Evolutionary conservation across 2,888 invertebrate genomes (phyloP), one percentile per base, ranked within the genome.

Genomic region (Callinectes sapidus): DNA sequence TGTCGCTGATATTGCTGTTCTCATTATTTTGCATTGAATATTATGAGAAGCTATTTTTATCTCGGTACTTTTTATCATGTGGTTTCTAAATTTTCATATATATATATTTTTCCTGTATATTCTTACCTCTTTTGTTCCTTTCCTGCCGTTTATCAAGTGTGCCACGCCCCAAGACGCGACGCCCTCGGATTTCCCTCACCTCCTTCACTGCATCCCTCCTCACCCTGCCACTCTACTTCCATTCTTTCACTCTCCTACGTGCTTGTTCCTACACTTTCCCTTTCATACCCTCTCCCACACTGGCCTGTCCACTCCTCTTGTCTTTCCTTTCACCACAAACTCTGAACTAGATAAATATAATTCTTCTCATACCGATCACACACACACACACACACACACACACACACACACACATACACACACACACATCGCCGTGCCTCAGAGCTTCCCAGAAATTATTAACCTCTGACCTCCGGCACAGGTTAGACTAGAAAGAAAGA

Each of bases 331-430:
- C 71, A 71, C 71, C 23, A 71, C 3, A 71, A 18, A 71, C n/a
- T 23, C 71, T 28, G n/a, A n/a, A 8, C 28, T 28, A 5, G 71
- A 6, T 28, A 3, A 8, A 6, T 71, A 71, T 10, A 71, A 28
- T 23, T n/a, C 28, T 71, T 28, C 71, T 2, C 71, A 71, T 23
- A 71, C 71, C 66, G 23, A 13, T 23, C 66, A 66, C 66, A 66
- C 66, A 66, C 66, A 66, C 66, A 66, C 66, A 66, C 66, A 66
- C 66, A 66, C 66, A 66, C 66, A 66, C 66, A 66, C 66, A 71
- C 71, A 71, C 71, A 71, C 71, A 71, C 71, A 71, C 71, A 71
- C 71, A 71, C 81, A 81, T 35, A 81, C 81, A 81, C 81, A 81
- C 81, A 81, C 35, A 81, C 35, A 81, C 14, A 16, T 16, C 14